Evolutionary conservation across 2,113 vertebrate species (phyloP).

Genomic region (Phocoena phocoena): DNA sequence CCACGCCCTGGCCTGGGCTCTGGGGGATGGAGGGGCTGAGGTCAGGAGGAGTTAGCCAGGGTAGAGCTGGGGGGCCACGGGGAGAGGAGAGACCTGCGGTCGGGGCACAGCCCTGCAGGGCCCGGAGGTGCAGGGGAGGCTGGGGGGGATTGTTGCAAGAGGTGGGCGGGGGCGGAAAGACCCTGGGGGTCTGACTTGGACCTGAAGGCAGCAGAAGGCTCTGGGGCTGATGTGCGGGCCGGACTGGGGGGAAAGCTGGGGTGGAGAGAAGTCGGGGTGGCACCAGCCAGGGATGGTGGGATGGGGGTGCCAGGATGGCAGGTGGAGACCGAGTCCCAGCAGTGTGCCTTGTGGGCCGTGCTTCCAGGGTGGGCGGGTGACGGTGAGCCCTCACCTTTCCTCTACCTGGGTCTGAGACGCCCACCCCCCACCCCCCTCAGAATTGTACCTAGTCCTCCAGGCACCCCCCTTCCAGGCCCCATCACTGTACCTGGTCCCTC

Average conservation of each 20-base stretch:
- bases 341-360: too few species aligned
- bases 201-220: background rate
- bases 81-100: background rate
- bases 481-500: too few species aligned
- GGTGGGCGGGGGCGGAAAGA: fast-evolving
- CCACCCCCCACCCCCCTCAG: too few species aligned
- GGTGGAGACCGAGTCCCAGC: too few species aligned
- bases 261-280: background rate
- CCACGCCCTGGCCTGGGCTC: too few species aligned
- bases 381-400: background rate
- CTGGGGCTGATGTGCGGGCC: too few species aligned
- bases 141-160: background rate
- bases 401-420: background rate
- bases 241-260: background rate
- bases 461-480: background rate
- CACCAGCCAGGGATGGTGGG: too few species aligned
- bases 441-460: background rate
- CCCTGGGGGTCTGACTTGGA: background rate
- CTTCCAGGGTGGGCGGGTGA: too few species aligned
- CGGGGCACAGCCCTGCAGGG: fast-evolving
- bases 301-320: background rate
- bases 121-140: too few species aligned
- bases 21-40: background rate
- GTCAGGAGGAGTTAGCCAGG: too few species aligned
- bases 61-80: background rate